These are phyloP conservation scores for Pteromalus puparum DNA, from an alignment of 1,140 invertebrate species.

Conservation along the genomic window DNA sequence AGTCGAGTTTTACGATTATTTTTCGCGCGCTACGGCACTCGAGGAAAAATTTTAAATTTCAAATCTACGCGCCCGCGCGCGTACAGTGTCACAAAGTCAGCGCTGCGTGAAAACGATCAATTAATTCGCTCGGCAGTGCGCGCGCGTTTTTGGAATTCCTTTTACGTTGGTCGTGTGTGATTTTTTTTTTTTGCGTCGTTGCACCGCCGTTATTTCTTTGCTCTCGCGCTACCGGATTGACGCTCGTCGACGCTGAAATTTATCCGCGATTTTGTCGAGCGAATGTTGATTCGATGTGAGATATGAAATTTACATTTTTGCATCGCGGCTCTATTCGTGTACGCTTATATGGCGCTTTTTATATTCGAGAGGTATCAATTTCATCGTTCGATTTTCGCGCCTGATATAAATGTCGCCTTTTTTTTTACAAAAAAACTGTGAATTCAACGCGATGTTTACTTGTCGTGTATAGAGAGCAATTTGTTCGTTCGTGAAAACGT, in stretches of 20 bases:
- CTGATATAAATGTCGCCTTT: not conserved
- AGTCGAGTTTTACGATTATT: not conserved
- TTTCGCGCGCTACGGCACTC: not conserved
- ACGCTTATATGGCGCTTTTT: not conserved
- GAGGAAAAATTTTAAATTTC: not conserved
- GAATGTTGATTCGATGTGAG: constrained; percentile 1
- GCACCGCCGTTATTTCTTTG: not conserved
- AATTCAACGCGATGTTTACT: not conserved
- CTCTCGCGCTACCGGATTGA: not conserved
- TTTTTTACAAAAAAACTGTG: not conserved
- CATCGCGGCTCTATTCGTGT: not conserved
- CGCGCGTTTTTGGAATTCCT: not conserved
- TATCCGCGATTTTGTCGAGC: not conserved
- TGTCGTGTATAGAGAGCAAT: no score
- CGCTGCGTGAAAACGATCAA: constrained; percentile 32
- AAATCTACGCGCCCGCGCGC: not conserved
- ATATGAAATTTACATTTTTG: constrained; percentile 6
- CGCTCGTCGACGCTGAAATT: not conserved
- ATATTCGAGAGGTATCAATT: not conserved
- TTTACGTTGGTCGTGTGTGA: not conserved
- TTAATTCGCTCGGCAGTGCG: constrained; percentile 2
- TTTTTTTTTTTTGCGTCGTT: not conserved
- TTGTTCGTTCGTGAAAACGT: no score
- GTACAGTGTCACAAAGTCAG: constrained; percentile 7
- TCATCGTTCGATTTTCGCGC: not conserved